A percentile compares a stretch with the other conserved stretches of the same genome.
Conservation (phyloP, 2,797 vertebrate genomes). For the Emydoidea blandingii region DNA sequence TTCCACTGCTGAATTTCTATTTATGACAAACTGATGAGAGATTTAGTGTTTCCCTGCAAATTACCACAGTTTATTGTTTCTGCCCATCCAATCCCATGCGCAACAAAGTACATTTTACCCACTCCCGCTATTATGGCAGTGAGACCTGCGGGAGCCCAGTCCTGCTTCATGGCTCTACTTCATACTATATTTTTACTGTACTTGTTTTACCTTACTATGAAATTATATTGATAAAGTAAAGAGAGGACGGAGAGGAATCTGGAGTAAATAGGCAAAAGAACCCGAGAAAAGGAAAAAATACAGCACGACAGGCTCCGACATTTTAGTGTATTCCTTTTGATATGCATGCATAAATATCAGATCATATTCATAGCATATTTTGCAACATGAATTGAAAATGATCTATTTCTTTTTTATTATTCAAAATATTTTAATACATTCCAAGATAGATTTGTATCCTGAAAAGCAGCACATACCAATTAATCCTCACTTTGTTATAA, state of each 20-base stretch:
- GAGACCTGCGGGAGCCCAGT: not conserved
- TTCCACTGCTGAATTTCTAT: not conserved
- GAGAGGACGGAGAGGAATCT: not conserved
- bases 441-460: constrained; percentile 37
- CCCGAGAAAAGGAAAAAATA: constrained; percentile 21
- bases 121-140: not conserved
- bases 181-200: not conserved
- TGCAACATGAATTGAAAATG: not conserved
- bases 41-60: not conserved
- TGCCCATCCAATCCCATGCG: not conserved
- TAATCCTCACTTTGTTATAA: constrained; percentile 56
- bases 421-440: not conserved
- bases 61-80: not conserved
- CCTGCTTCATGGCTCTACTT: not conserved
- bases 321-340: constrained; percentile 27
- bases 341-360: constrained; percentile 9
- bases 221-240: constrained; percentile 51
- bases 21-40: not conserved
- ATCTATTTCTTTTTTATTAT: constrained; percentile 19
- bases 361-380: not conserved
- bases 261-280: constrained; percentile 48
- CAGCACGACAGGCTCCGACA: not conserved
- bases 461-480: constrained; percentile 11
- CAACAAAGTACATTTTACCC: not conserved
- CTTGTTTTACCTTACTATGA: constrained; percentile 10